Evolutionary conservation across 2,113 vertebrate genomes (phyloP).

Genomic region (Corvus moneduloides): DNA sequence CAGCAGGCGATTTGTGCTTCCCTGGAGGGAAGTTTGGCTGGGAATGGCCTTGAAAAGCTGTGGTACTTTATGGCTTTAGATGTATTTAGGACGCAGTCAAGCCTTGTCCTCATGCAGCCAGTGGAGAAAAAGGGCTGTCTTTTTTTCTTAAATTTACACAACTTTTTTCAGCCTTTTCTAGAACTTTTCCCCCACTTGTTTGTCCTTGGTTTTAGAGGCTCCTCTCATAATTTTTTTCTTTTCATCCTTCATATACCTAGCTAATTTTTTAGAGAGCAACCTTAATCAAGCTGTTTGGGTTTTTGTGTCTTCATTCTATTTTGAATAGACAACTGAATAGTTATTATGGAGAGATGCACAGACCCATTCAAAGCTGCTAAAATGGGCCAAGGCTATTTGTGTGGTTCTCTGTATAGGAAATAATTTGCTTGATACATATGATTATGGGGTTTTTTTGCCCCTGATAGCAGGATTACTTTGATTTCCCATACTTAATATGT

Average conservation of each 20-base stretch:
- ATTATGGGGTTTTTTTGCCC: neutral
- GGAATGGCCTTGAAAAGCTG: neutral
- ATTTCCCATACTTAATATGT: neutral
- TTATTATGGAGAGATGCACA: neutral
- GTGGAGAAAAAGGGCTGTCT: neutral
- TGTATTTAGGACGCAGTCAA: neutral
- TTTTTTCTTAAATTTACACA: neutral
- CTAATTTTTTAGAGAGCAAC: neutral
- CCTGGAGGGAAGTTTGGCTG: neutral
- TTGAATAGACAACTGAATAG: neutral
- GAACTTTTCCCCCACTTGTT: neutral
- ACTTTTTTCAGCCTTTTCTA: neutral
- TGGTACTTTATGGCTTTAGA: neutral
- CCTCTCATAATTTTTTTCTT: neutral
- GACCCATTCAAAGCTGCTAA: neutral
- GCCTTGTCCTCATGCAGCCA: neutral
- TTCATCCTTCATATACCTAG: neutral
- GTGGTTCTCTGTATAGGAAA: neutral
- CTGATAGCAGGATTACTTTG: neutral
- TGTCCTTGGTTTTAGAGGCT: neutral
- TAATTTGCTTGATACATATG: neutral
- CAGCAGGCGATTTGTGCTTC: neutral
- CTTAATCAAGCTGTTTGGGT: neutral
- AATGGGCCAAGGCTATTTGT: neutral
- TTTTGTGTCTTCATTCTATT: neutral